Percentiles rank a stretch among this genome's conserved stretches.
Conservation (phyloP, 2,797 vertebrate genomes). For the Babyrousa celebensis region DNA sequence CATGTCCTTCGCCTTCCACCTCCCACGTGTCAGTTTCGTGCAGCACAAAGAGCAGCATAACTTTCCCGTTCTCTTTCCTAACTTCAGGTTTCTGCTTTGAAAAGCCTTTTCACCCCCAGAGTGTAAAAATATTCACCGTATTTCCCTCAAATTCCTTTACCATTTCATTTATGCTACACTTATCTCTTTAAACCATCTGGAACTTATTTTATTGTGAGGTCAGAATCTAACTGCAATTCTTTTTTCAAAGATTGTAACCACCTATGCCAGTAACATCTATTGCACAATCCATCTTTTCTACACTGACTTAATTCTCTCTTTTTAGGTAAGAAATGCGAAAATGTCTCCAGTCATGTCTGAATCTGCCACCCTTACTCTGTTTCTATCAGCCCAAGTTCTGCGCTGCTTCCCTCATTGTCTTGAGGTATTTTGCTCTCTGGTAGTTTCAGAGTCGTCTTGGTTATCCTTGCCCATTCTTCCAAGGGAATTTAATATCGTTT, state of each 20-base stretch:
- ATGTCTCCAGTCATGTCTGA: neutral
- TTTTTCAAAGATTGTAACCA: neutral
- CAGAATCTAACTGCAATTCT: constrained; percentile 31
- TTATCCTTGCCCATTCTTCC: neutral
- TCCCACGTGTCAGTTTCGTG: fast-evolving
- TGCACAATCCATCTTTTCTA: neutral
- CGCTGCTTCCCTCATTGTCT: fast-evolving
- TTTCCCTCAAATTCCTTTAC: neutral
- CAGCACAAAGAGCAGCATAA: no score
- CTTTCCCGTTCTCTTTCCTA: neutral
- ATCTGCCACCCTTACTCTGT: fast-evolving
- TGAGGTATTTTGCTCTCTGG: no score
- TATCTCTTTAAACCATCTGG: constrained; percentile 61
- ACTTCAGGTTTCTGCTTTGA: neutral
- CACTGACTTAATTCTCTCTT: neutral
- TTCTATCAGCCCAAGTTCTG: fast-evolving
- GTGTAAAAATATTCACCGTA: neutral
- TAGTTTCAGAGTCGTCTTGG: neutral
- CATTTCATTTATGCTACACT: neutral
- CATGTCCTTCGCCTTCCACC: neutral
- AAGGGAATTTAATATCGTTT: neutral
- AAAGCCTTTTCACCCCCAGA: neutral
- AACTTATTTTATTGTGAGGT: constrained; percentile 15
- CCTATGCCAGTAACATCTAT: neutral
- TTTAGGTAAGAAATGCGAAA: neutral